Evolutionary conservation across 2,113 vertebrate species (phyloP).

Genomic region (Pterocles gutturalis): DNA sequence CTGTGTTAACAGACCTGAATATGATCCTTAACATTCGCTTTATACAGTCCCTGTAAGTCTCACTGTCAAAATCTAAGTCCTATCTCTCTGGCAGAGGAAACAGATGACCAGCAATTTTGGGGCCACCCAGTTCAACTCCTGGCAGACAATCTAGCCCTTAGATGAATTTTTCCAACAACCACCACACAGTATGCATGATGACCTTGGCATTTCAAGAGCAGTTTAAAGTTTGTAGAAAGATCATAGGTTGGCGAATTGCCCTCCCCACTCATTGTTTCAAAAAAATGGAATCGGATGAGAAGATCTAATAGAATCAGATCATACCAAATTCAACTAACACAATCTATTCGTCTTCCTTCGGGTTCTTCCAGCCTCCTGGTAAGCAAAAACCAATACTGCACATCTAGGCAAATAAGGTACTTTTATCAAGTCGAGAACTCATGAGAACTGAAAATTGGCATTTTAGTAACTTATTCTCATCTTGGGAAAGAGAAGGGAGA

Average conservation of each 20-base stretch:
- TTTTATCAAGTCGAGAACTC: neutral
- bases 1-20: neutral
- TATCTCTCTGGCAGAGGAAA: neutral
- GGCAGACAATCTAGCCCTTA: neutral
- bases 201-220: neutral
- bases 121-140: neutral
- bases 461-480: constrained; percentile 1
- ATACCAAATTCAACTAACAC: neutral
- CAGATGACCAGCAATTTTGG: neutral
- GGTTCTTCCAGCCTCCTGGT: neutral
- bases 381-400: neutral
- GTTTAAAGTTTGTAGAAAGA: neutral
- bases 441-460: constrained; percentile 1
- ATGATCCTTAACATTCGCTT: neutral
- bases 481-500: constrained; percentile 22
- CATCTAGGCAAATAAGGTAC: constrained; percentile 17
- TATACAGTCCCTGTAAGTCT: accelerated
- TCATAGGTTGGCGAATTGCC: neutral
- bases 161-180: neutral
- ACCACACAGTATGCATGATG: neutral
- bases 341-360: constrained; percentile 34
- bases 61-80: neutral
- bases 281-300: constrained; percentile 27
- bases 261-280: neutral
- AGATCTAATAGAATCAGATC: constrained; percentile 32